Percentiles rank a stretch among this genome's conserved stretches.
These are phyloP conservation scores for Sciurus carolinensis DNA, from an alignment of 2,797 vertebrate genomes.

Conservation along the genomic window DNA sequence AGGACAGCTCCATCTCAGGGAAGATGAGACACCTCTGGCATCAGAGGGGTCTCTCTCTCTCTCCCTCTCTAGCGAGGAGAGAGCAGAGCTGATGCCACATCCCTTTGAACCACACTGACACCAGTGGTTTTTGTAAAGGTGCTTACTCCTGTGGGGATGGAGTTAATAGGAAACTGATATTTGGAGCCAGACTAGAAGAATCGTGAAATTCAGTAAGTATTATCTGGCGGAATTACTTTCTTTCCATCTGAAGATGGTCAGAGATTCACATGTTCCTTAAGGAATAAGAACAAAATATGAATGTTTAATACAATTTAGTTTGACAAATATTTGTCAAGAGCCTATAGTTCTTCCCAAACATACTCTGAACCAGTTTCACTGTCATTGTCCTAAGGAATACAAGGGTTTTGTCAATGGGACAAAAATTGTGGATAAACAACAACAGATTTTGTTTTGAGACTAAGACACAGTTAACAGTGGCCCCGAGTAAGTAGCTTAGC, in stretches of 20 bases:
- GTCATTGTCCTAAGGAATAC: background rate
- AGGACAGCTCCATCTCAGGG: background rate
- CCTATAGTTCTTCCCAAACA: conserved; percentile 17
- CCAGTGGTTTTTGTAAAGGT: conserved; percentile 80
- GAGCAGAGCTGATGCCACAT: conserved; percentile 23
- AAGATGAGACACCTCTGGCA: background rate
- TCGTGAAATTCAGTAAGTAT: conserved; percentile 60
- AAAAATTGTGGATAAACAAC: background rate
- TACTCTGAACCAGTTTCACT: background rate
- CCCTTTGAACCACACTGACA: background rate
- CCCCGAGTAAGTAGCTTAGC: conserved; percentile 20
- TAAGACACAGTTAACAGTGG: background rate
- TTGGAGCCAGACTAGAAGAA: conserved; percentile 61
- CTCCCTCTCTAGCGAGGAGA: background rate
- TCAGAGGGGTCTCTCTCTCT: background rate
- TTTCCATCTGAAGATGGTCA: conserved; percentile 72
- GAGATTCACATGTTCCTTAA: conserved; percentile 56
- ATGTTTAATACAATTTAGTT: conserved; percentile 61
- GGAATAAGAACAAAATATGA: conserved; percentile 62
- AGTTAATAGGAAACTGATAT: conserved; percentile 58
- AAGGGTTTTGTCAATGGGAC: background rate
- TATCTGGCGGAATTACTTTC: conserved; percentile 52
- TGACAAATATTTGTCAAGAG: conserved; percentile 70
- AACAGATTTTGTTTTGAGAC: background rate
- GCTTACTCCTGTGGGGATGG: conserved; percentile 52